These are phyloP conservation scores for Thaumatotibia leucotreta DNA, from an alignment of 1,140 invertebrate genomes.

Conservation along the genomic window DNA sequence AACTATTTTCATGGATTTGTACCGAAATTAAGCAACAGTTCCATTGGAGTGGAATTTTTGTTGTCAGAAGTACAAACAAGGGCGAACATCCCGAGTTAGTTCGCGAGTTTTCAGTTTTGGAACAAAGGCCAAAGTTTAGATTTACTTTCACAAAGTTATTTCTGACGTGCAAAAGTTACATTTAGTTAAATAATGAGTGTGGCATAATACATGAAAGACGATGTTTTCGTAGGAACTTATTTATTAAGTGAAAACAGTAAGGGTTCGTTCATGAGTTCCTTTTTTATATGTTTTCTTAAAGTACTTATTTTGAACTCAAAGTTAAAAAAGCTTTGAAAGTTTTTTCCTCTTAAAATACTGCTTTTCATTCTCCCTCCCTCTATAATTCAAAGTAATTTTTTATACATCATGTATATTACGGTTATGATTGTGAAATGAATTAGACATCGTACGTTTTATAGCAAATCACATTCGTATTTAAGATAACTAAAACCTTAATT, in stretches of 20 bases:
- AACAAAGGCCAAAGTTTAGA: slow-evolving; percentile 25
- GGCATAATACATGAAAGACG: not conserved
- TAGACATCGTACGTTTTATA: too few species aligned
- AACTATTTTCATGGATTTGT: slow-evolving; percentile 21
- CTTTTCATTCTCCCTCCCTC: too few species aligned
- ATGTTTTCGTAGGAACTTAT: too few species aligned
- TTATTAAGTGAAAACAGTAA: not conserved
- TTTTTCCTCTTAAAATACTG: too few species aligned
- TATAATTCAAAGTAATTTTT: too few species aligned
- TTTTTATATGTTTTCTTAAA: too few species aligned
- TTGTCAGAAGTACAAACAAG: slow-evolving; percentile 25
- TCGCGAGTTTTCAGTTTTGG: slow-evolving; percentile 14
- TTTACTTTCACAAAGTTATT: slow-evolving; percentile 11
- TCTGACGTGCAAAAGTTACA: slow-evolving; percentile 2
- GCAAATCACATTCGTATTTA: too few species aligned
- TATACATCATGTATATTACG: too few species aligned
- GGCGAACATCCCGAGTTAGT: slow-evolving; percentile 20
- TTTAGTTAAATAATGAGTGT: not conserved
- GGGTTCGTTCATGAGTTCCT: not conserved
- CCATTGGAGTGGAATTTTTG: slow-evolving; percentile 19
- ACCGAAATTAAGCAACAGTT: slow-evolving; percentile 27
- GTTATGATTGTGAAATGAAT: too few species aligned
- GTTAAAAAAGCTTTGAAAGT: too few species aligned
- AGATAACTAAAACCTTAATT: too few species aligned
- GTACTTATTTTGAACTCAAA: too few species aligned